Evolutionary conservation across 2,113 vertebrate genomes (phyloP), one percentile per base, ranked within the genome.

Genomic region (Canis aureus): DNA sequence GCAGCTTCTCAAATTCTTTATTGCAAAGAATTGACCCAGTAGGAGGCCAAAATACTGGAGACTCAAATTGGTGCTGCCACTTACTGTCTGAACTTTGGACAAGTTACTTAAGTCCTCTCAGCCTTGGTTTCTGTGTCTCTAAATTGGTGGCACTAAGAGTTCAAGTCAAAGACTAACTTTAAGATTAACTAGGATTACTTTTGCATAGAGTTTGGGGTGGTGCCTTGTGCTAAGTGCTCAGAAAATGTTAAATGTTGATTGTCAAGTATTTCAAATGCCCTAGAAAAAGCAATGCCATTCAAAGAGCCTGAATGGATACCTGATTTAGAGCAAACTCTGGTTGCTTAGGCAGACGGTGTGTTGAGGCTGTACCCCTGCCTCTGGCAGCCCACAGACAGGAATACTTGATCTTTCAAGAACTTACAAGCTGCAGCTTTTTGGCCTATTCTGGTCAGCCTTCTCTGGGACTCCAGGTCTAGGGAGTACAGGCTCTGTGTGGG

Each of bases 341-440:
- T 59, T 59, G 27, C 80, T 35, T 19, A 13, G 60, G 32, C 23
- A 49, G 29, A 25, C 69, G 15, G 38, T 64, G 27, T 62, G 10
- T 60, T 67, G 94, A 89, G 55, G 13, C 59, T 86, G 13, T 8
- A n/a, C 29, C 38, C 13, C 9, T 78, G 82, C 27, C 66, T 11
- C 20, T 80, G 25, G 43, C n/a, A 79, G 71, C 35, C 12, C 8
- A 43, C 49, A 80, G 25, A 11, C 78, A 51, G 43, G 62, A 71
- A 51, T 17, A n/a, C 22, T 62, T 38, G 49, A 16, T 67, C 60
- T 89, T 94, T 95, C 29, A 89, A 73, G 92, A 97, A 71, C 8
- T 59, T 94, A 29, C 11, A 38, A 17, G 20, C 85, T 60, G 20
- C 12, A n/a, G 84, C 20, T 53, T 74, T 82, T 89, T 60, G 67